phyloP scores from a whole-genome alignment of 2,113 vertebrate species.

The Toxotes jaculatrix region DNA sequence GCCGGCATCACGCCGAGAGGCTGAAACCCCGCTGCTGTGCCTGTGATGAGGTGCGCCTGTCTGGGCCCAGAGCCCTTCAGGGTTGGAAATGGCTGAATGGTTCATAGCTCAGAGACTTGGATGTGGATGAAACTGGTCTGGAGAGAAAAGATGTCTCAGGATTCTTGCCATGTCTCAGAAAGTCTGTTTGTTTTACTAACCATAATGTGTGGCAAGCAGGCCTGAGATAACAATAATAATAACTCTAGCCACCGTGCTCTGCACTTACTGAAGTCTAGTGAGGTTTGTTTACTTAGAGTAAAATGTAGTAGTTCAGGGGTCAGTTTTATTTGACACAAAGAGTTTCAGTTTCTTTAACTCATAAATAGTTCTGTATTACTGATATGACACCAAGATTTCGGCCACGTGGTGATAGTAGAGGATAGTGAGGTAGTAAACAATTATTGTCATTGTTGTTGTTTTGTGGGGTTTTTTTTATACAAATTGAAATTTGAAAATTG shows the following conservation, averaged over 20 bases:
- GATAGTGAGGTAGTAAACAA: too few species aligned
- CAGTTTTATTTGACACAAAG: not conserved
- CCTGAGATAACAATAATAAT: slow-evolving; percentile 37
- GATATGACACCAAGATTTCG: not conserved
- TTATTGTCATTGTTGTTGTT: too few species aligned
- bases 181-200: slow-evolving; percentile 42
- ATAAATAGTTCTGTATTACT: not conserved
- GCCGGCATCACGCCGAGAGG: slow-evolving; percentile 94
- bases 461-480: too few species aligned
- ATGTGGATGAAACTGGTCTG: slow-evolving; percentile 48
- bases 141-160: slow-evolving; percentile 55
- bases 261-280: slow-evolving; percentile 18
- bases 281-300: slow-evolving; percentile 22
- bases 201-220: slow-evolving; percentile 31
- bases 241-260: slow-evolving; percentile 20
- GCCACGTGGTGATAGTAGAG: too few species aligned
- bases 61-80: slow-evolving; percentile 48
- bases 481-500: too few species aligned
- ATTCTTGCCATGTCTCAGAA: slow-evolving; percentile 46
- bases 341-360: not conserved
- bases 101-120: slow-evolving; percentile 54
- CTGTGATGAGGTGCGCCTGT: slow-evolving; percentile 92
- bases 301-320: not conserved
- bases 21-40: slow-evolving; percentile 96
- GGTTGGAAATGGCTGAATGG: slow-evolving; percentile 50